These are phyloP conservation scores for Clinocottus analis DNA, from an alignment of 2,113 vertebrate species.

Conservation along the genomic window DNA sequence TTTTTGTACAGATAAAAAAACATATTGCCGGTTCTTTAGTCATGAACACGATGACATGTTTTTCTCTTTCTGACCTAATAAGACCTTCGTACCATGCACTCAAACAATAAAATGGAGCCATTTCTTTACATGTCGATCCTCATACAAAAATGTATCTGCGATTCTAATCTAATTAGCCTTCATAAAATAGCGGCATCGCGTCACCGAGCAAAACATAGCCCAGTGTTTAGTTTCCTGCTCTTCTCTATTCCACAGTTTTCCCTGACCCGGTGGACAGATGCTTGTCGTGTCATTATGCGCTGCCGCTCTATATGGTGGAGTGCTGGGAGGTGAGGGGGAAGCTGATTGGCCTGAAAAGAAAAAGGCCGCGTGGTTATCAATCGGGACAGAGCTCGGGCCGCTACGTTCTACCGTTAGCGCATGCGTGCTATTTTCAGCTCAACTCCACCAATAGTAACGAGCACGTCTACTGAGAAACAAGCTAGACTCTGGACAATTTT, in stretches of 20 bases:
- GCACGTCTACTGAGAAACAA: background rate
- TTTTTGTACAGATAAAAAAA: no score
- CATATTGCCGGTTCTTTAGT: background rate
- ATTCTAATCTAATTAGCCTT: background rate
- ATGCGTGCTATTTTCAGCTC: conserved; percentile 40
- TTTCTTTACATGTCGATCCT: background rate
- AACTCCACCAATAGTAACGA: conserved; percentile 58
- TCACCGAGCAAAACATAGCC: background rate
- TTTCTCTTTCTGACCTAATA: background rate
- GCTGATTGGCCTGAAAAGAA: conserved; percentile 83
- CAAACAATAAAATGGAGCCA: no score
- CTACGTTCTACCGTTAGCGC: conserved; percentile 62
- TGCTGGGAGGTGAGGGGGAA: conserved; percentile 79
- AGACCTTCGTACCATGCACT: background rate
- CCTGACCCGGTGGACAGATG: conserved; percentile 9
- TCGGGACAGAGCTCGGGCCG: background rate
- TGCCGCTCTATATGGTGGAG: conserved; percentile 75
- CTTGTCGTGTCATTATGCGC: conserved; percentile 48
- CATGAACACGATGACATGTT: background rate
- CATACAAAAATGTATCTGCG: background rate
- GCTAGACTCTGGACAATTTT: background rate
- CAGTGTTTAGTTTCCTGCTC: background rate
- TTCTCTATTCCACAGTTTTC: background rate
- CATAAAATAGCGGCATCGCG: background rate
- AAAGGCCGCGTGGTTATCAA: conserved; percentile 73